Evolutionary conservation across 2,113 vertebrate genomes (phyloP).

Genomic region (Rhabdomys dilectus): DNA sequence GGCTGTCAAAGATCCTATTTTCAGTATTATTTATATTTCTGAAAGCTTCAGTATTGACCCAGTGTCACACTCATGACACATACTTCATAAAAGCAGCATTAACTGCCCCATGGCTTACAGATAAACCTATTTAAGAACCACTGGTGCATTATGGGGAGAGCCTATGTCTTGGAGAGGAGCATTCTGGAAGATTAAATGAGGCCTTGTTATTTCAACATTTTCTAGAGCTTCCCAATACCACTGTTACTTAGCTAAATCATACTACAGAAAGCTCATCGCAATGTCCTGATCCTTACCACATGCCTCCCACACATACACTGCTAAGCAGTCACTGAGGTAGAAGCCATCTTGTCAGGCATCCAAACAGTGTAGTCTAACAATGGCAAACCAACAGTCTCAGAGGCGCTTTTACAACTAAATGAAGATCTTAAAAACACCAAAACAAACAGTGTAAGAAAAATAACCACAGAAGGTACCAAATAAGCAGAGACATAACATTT

Average conservation of each 20-base stretch:
- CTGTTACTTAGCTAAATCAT: neutral
- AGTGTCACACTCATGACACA: slow-evolving; percentile 23
- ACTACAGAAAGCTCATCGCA: neutral
- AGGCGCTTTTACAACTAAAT: slow-evolving; percentile 58
- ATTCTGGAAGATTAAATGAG: slow-evolving; percentile 2
- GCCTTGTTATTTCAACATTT: neutral
- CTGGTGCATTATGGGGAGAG: neutral
- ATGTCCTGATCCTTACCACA: neutral
- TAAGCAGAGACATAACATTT: slow-evolving; percentile 68
- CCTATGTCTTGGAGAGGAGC: neutral
- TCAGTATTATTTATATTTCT: slow-evolving; percentile 59
- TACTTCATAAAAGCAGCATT: slow-evolving; percentile 3
- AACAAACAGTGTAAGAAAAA: slow-evolving; percentile 73
- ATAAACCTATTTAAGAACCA: neutral
- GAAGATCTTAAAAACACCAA: slow-evolving; percentile 71
- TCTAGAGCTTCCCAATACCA: neutral
- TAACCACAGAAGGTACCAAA: slow-evolving; percentile 72
- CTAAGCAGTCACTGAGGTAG: neutral
- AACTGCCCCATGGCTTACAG: neutral
- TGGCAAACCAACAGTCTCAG: slow-evolving; percentile 60
- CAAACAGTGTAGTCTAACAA: slow-evolving; percentile 42
- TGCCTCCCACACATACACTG: neutral
- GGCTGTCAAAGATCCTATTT: slow-evolving; percentile 29
- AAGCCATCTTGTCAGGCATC: slow-evolving; percentile 37
- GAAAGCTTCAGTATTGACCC: slow-evolving; percentile 38